Evolutionary conservation across 2,797 vertebrate species (phyloP).

Genomic region (Argentina silus): DNA sequence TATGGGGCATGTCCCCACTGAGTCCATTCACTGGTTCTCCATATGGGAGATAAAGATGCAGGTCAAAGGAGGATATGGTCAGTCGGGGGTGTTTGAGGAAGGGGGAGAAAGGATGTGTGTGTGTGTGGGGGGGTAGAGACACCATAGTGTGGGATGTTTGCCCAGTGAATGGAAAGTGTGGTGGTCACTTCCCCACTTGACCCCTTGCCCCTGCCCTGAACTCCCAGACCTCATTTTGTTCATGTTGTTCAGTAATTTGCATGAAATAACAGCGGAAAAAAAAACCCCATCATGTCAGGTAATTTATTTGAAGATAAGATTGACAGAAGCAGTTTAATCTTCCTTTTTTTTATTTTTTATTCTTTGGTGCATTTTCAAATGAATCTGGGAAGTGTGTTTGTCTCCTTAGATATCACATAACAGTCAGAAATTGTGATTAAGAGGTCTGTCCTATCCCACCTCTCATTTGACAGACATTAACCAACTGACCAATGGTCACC

Average conservation of each 20-base stretch:
- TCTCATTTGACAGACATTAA: no score
- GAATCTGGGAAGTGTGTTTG: no score
- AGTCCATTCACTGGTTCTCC: slow-evolving; percentile 48
- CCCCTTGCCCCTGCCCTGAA: slow-evolving; percentile 18
- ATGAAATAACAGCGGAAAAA: background rate
- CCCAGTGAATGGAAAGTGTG: slow-evolving; percentile 51
- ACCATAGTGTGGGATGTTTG: slow-evolving; percentile 44
- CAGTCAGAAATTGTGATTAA: no score
- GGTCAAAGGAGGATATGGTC: slow-evolving; percentile 68
- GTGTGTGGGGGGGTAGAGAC: slow-evolving; percentile 7
- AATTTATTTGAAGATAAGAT: background rate
- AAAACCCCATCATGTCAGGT: background rate
- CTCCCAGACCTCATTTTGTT: slow-evolving; percentile 10
- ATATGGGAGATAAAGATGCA: slow-evolving; percentile 57
- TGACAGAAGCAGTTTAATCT: background rate
- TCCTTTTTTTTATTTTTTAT: background rate
- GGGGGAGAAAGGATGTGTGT: slow-evolving; percentile 21
- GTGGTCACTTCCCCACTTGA: slow-evolving; percentile 44
- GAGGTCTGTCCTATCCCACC: no score
- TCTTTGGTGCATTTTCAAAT: background rate
- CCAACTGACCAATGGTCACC: background rate
- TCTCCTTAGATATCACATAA: no score
- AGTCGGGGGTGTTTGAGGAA: slow-evolving; percentile 38
- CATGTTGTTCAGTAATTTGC: slow-evolving; percentile 10
- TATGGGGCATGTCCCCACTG: slow-evolving; percentile 48